Conservation (phyloP, 2,113 vertebrate species). For the Microcebus jonahi region DNA sequence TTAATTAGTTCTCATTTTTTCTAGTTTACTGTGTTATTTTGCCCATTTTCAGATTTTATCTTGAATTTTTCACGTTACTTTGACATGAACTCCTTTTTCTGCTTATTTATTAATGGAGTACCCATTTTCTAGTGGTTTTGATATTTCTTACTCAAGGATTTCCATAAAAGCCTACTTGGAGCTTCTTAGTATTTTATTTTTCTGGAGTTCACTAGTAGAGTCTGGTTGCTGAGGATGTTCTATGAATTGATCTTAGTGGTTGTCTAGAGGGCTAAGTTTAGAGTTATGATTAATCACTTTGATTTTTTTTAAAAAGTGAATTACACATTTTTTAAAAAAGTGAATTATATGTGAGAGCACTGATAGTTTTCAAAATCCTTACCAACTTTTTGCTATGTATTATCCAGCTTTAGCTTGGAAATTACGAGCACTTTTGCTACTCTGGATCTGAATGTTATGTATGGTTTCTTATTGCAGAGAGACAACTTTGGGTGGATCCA, state of each 20-base stretch:
- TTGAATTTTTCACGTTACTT: background rate
- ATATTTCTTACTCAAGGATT: background rate
- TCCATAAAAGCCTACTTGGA: background rate
- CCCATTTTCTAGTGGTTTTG: background rate
- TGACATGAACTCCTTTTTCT: background rate
- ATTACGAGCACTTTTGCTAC: background rate
- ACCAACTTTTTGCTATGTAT: background rate
- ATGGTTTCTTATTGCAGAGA: conserved; percentile 85
- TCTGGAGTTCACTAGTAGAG: conserved; percentile 1
- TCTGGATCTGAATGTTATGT: background rate
- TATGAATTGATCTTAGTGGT: conserved; percentile 40
- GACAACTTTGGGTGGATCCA: conserved; percentile 88
- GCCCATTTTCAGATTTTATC: conserved; percentile 21
- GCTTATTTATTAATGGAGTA: background rate
- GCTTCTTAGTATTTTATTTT: conserved; percentile 30
- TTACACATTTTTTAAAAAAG: background rate
- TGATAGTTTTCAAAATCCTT: conserved; percentile 16
- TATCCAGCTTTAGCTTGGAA: conserved; percentile 5
- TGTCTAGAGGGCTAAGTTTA: background rate
- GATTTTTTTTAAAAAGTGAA: background rate
- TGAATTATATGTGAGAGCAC: background rate
- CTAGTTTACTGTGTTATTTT: background rate
- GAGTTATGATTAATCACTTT: background rate
- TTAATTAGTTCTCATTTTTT: background rate
- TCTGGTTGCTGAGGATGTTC: background rate